Base-by-base conservation (phyloP, 35 echinoderm and acorn worm species). In the Hemicentrotus pulcherrimus region DNA sequence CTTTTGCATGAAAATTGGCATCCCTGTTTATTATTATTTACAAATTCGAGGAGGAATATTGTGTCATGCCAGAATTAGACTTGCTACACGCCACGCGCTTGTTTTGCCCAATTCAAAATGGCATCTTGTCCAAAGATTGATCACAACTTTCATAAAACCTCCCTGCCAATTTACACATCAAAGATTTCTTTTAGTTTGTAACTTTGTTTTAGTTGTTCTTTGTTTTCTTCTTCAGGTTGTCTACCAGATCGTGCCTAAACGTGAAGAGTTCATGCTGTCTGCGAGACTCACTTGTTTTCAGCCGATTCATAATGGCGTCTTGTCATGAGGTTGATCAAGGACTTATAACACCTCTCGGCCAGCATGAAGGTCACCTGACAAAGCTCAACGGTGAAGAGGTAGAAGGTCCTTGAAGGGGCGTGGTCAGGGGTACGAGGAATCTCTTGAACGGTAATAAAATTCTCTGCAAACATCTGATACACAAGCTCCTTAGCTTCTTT, bases 331-430 rank as follows among this genome's bases (percentile, higher is more conserved):
- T 99, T 99, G 31, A 96, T 95, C 5, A 98, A 48, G 5, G 98
- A 95, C 86, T 98, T 99, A 94, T 96, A 98, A 85, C 96, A 98
- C 47, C 97, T 91, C 50, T 99, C 97, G 91, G 95, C 95, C 70
- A 98, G 46, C 94, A 96, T 98, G 1, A 90, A 92, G 94, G 96
- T 96, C 2, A 99, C 94, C 94, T 99, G 97, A 13, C 91, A 47
- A 2, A 98, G 33, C 46, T 97, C 96, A 0, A 99, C 97, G 46
- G 94, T 97, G 94, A 99, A 99, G 12, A 97, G 97, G 78, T 97
- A 99, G 93, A 98, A 97, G 60, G 98, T 99, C 46, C 98, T 88
- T 47, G 98, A 99, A 0, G 98, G 98, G 52, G 98, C 98, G 96
- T 99, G 98, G 91, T 99, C 98, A 24, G 98, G 98, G 12, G 98